Conservation (phyloP, 2,888 invertebrate species). For the Macropis europaea region DNA sequence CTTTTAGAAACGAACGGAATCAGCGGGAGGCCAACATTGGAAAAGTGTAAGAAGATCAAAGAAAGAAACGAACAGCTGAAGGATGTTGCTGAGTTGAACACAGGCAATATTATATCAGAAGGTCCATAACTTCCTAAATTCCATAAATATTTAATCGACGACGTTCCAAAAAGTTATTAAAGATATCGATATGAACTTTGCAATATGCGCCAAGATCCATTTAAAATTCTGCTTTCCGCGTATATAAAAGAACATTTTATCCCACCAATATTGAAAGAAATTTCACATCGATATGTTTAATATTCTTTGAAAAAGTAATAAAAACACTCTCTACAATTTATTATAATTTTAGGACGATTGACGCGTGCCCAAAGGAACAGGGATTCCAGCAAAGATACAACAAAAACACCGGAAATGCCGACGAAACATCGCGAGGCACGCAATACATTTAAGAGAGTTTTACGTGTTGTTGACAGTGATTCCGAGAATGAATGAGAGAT, state of each 20-base stretch:
- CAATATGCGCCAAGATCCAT: no score
- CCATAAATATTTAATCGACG: background rate
- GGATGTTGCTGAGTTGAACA: constrained; percentile 68
- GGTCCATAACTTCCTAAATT: constrained; percentile 56
- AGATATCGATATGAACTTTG: no score
- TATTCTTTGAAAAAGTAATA: no score
- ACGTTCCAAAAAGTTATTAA: no score
- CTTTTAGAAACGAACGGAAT: constrained; percentile 72
- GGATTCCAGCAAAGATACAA: constrained; percentile 26
- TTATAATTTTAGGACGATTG: constrained; percentile 52
- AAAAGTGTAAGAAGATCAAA: constrained; percentile 72
- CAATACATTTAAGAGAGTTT: constrained; percentile 56
- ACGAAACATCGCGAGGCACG: constrained; percentile 50
- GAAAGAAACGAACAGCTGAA: constrained; percentile 60
- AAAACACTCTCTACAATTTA: background rate
- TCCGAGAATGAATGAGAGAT: constrained; percentile 50
- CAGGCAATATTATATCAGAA: constrained; percentile 68
- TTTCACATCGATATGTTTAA: no score
- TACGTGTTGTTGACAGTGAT: constrained; percentile 65
- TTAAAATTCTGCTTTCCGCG: no score
- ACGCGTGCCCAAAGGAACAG: constrained; percentile 56
- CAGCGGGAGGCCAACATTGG: constrained; percentile 68
- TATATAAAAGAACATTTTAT: no score
- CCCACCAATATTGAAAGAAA: no score
- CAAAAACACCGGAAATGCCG: constrained; percentile 26